These are phyloP conservation scores for Philereme transversata DNA, from an alignment of 2,888 invertebrate genomes.

Conservation along the genomic window DNA sequence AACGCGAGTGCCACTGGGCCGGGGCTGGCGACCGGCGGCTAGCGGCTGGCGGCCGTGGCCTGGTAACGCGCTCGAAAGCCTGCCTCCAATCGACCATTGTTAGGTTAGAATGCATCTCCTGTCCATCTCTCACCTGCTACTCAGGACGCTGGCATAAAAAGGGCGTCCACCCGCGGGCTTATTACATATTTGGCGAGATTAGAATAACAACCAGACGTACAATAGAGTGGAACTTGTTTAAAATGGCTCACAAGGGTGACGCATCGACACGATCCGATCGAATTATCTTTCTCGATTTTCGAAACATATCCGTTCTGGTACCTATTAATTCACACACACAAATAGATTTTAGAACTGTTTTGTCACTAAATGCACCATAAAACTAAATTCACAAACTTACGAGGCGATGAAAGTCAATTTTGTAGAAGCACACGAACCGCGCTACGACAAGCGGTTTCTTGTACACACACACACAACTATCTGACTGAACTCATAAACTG, in stretches of 20 bases:
- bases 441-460: slow-evolving; percentile 78
- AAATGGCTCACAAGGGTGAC: slow-evolving; percentile 83
- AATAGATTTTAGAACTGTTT: slow-evolving; percentile 34
- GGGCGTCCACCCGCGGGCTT: background rate
- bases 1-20: background rate
- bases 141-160: background rate
- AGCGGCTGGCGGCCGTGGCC: background rate
- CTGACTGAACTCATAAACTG: slow-evolving; percentile 1
- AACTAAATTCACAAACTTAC: slow-evolving; percentile 78
- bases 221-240: slow-evolving; percentile 64
- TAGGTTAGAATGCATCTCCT: slow-evolving; percentile 26
- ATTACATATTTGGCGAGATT: slow-evolving; percentile 3
- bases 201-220: slow-evolving; percentile 23
- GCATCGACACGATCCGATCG: slow-evolving; percentile 82
- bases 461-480: slow-evolving; percentile 6
- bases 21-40: background rate
- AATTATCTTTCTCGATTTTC: slow-evolving; percentile 66
- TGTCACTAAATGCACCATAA: slow-evolving; percentile 65
- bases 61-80: background rate
- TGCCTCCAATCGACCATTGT: slow-evolving; percentile 11
- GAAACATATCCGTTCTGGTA: slow-evolving; percentile 39
- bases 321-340: slow-evolving; percentile 42
- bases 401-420: slow-evolving; percentile 81
- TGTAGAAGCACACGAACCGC: slow-evolving; percentile 78
- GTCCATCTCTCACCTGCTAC: slow-evolving; percentile 8